Conservation (phyloP, 2,888 invertebrate genomes). For the Dilophus febrilis region DNA sequence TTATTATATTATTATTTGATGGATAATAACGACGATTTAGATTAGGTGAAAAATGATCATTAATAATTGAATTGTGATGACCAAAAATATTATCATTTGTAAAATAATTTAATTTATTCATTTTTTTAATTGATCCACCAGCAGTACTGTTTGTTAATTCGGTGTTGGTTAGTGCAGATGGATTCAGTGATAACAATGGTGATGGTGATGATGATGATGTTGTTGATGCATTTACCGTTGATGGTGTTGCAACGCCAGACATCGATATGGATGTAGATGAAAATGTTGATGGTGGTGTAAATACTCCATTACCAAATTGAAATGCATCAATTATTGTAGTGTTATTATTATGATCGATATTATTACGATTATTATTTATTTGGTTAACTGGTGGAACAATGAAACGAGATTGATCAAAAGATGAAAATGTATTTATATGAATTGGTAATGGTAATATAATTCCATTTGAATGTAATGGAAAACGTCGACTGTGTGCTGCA, state of each 20-base stretch:
- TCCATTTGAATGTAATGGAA: conserved; percentile 1
- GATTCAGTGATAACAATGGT: too few relatives aligned
- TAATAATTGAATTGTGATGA: background rate
- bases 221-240: background rate
- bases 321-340: conserved; percentile 1
- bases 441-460: conserved; percentile 4
- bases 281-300: background rate
- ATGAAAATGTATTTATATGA: conserved; percentile 2
- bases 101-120: background rate
- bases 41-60: background rate
- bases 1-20: background rate
- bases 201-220: background rate
- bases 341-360: too few relatives aligned
- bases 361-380: too few relatives aligned
- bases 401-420: background rate
- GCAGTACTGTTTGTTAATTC: too few relatives aligned
- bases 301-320: background rate
- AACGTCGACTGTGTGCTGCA: background rate
- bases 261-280: background rate
- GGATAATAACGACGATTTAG: background rate
- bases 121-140: background rate
- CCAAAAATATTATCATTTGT: background rate
- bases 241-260: too few relatives aligned
- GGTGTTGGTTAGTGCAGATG: too few relatives aligned
- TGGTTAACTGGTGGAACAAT: too few relatives aligned